Evolutionary conservation across 2,888 invertebrate species (phyloP), one percentile per base, ranked within the genome.

Genomic region (Ashinkailepas kermadecensis): DNA sequence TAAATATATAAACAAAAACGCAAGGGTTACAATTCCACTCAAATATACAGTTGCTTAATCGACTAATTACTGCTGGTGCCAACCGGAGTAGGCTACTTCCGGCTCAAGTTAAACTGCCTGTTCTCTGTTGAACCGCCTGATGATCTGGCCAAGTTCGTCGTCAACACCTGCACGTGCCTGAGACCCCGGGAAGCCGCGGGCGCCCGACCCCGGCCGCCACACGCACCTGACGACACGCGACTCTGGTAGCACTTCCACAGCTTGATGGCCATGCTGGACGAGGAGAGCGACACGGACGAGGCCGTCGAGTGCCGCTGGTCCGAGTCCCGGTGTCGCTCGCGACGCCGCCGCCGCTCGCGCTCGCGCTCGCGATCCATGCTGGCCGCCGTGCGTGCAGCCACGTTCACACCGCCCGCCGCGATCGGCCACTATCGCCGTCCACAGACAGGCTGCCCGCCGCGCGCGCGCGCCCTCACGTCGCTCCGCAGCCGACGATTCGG

Each of bases 211-310:
- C 39, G 2, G 39, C 39, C 39, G 39, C 4, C 74, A 8, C 74
- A 74, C 74, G 15, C 74, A 74, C 74, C 74, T 74, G 74, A 74
- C 21, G 74, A 54, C 18, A 74, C 74, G 15, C 74, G 54, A 56
- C 74, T 74, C 74, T 74, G 74, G 74, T 74, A 74, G 74, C 74
- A 74, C 74, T 74, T 74, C 74, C 74, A 74, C 74, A 74, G 74
- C 74, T 74, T 74, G 74, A 74, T 74, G 56, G 74, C 74, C 74
- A 74, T 74, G 11, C 56, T 56, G 54, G 74, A 74, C 10, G 74
- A 74, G 56, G 54, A 21, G 56, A 56, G 74, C 21, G 56, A 74
- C 15, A 74, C 74, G 21, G 74, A 54, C 6, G 74, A 74, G 74
- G 15, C 18, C 54, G 74, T 9, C 9, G 54, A 8, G 54, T 9